These are phyloP conservation scores for Yponomeuta sedellus DNA, from an alignment of 2,888 invertebrate species.

Conservation along the genomic window DNA sequence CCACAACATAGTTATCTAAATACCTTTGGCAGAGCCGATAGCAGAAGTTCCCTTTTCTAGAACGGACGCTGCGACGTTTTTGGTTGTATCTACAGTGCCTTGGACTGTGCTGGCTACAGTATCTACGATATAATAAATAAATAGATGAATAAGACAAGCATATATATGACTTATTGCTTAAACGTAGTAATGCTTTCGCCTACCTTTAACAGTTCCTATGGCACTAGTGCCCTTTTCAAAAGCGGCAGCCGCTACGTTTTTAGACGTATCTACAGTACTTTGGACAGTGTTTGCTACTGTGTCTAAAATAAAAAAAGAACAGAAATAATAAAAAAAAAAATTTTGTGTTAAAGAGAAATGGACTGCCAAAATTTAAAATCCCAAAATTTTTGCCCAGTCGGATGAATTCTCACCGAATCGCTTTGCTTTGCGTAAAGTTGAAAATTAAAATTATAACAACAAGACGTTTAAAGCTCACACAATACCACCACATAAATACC, in stretches of 20 bases:
- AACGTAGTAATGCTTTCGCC: too few species aligned
- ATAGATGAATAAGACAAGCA: constrained; percentile 10
- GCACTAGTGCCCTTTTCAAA: too few species aligned
- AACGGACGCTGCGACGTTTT: constrained; percentile 40
- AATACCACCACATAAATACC: constrained; percentile 9
- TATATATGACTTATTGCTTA: constrained; percentile 16
- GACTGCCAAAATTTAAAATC: too few species aligned
- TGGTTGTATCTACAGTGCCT: constrained; percentile 44
- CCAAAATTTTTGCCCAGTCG: too few species aligned
- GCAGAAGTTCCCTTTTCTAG: constrained; percentile 42
- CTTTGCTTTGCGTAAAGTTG: too few species aligned
- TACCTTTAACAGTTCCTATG: constrained; percentile 14
- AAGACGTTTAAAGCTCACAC: too few species aligned
- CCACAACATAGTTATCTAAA: constrained; percentile 5
- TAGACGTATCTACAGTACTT: too few species aligned
- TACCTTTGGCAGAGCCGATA: constrained; percentile 13
- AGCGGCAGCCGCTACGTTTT: too few species aligned
- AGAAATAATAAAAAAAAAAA: neutral
- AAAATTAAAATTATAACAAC: too few species aligned
- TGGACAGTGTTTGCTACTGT: constrained; percentile 30
- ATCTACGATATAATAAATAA: constrained; percentile 30
- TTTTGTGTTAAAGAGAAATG: neutral
- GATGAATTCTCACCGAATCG: too few species aligned
- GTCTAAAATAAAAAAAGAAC: constrained; percentile 25
- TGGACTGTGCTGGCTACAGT: constrained; percentile 40